Percentiles rank a stretch among this genome's conserved stretches.
These are phyloP conservation scores for Eupithecia insigniata DNA, from an alignment of 2,888 invertebrate genomes.

Conservation along the genomic window DNA sequence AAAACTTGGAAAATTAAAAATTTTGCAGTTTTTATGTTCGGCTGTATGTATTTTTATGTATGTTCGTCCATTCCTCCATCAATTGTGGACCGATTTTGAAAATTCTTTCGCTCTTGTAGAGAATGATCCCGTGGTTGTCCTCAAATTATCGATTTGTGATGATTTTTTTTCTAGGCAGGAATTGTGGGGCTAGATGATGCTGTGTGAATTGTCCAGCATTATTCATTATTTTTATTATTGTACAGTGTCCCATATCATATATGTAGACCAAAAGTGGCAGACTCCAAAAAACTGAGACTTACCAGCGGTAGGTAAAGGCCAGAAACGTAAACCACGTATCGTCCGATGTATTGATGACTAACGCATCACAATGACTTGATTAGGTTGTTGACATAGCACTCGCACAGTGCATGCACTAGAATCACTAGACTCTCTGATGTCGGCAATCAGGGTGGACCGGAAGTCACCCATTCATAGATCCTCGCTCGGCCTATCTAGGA, in stretches of 20 bases:
- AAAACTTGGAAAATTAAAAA: too few relatives aligned
- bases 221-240: not conserved
- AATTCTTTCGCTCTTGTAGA: too few relatives aligned
- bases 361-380: constrained; percentile 38
- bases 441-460: constrained; percentile 58
- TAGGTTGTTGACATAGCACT: constrained; percentile 35
- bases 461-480: constrained; percentile 59
- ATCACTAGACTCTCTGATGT: constrained; percentile 23
- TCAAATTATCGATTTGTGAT: too few relatives aligned
- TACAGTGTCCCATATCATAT: not conserved
- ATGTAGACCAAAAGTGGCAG: not conserved
- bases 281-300: not conserved
- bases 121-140: too few relatives aligned
- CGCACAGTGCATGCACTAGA: not conserved
- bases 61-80: too few relatives aligned
- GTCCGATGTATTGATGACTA: constrained; percentile 13
- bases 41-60: too few relatives aligned
- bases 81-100: too few relatives aligned
- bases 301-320: not conserved
- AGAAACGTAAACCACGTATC: not conserved
- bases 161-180: not conserved
- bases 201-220: not conserved
- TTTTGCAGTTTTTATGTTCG: too few relatives aligned
- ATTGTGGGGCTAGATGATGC: not conserved
- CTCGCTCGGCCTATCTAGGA: constrained; percentile 52